Evolutionary conservation across 2,888 invertebrate genomes (phyloP).

Genomic region (Acronicta psi): DNA sequence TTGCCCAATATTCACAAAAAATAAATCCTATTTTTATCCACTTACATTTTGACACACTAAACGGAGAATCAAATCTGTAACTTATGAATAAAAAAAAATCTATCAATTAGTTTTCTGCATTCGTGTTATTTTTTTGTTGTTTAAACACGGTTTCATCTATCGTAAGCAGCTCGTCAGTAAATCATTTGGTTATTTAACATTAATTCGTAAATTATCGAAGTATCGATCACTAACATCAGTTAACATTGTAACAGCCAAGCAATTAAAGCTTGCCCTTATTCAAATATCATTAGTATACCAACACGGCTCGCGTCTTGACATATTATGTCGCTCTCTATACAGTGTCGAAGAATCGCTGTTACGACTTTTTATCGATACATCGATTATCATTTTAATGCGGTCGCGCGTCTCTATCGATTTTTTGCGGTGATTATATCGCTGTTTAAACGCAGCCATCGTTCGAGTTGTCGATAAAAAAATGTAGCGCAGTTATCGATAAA

Average conservation of each 20-base stretch:
- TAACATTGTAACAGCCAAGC: constrained; percentile 15
- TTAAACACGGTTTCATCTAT: too few relatives aligned
- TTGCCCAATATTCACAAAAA: not conserved
- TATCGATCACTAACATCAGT: not conserved
- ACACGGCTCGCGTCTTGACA: constrained; percentile 42
- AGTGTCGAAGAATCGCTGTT: constrained; percentile 54
- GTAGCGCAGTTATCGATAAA: constrained; percentile 46
- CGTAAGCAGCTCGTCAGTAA: too few relatives aligned
- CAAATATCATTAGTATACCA: constrained; percentile 51
- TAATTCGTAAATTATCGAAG: not conserved
- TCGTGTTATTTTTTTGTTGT: too few relatives aligned
- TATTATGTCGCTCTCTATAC: constrained; percentile 33
- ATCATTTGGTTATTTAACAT: not conserved
- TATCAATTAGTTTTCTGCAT: too few relatives aligned
- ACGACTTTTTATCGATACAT: constrained; percentile 61
- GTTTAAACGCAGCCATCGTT: constrained; percentile 49
- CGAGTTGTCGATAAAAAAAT: constrained; percentile 35
- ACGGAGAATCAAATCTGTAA: too few relatives aligned
- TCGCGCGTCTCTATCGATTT: constrained; percentile 64
- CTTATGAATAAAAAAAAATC: too few relatives aligned
- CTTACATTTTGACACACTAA: too few relatives aligned
- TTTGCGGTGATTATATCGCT: constrained; percentile 62
- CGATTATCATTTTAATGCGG: constrained; percentile 58
- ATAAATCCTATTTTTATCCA: too few relatives aligned
- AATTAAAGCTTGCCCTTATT: constrained; percentile 32